Evolutionary conservation across 2,113 vertebrate genomes (phyloP), one percentile per base, ranked within the genome.

Genomic region (Ictalurus furcatus): DNA sequence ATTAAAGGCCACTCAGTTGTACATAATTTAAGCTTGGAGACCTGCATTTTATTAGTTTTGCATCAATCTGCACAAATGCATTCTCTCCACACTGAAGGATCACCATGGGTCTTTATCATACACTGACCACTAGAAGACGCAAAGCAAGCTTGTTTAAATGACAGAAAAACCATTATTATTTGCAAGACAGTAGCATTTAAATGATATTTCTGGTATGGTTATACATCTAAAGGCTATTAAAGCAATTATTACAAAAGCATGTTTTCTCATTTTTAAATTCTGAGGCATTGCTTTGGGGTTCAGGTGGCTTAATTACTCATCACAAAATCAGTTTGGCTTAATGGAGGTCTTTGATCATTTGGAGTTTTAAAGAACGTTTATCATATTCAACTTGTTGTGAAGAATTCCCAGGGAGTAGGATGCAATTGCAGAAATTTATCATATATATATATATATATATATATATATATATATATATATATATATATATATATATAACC

Each of bases 401-500:
- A 11, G 48, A 52, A 52, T 11, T 52, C 48, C 48, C 48, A 52
- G 48, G 48, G 9, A 52, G 48, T 52, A 52, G 9, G 9, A 52
- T 52, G 48, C 48, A 52, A 52, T 52, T 52, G 9, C 48, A 52
- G 9, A 52, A 52, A 52, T 52, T 9, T 52, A 52, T 48, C 6
- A 0, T 48, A 48, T 0, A 48, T 0, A 48, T 0, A 5, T 48
- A 0, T 48, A 48, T 0, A 48, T 0, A 48, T 0, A 5, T 48
- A 0, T 48, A 48, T 0, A 48, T 0, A 48, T 0, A 5, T 48
- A 0, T 48, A 48, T 0, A 48, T 0, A 48, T 0, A 5, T 48
- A 0, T 48, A 48, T 0, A 48, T 0, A 48, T 48, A 0, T 48
- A 48, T 0, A 48, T 0, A 48, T 0, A 5, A 48, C 34, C 34